Percentiles rank a stretch among this genome's conserved stretches.
Evolutionary conservation across 2,113 vertebrate species (phyloP).

Genomic region (Piaya cayana): DNA sequence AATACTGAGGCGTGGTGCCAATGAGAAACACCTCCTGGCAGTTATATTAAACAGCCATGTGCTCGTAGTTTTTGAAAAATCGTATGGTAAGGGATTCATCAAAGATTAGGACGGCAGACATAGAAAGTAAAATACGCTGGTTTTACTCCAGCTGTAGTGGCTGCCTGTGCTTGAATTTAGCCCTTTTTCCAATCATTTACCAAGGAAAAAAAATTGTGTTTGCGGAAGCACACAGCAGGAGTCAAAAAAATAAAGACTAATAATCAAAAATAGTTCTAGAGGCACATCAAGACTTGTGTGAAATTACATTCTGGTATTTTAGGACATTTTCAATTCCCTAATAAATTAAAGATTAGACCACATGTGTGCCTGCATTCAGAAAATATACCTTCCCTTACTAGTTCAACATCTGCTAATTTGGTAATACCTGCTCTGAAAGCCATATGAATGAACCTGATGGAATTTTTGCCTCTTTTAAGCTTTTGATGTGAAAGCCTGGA

Average conservation of each 20-base stretch:
- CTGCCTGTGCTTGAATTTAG: not conserved
- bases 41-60: not conserved
- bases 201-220: not conserved
- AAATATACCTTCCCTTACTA: not conserved
- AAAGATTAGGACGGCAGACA: not conserved
- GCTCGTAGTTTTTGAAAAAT: not conserved
- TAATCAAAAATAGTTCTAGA: slow-evolving; percentile 14
- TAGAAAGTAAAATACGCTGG: not conserved
- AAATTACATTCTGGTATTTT: slow-evolving; percentile 11
- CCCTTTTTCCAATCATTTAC: not conserved
- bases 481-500: not conserved
- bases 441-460: not conserved
- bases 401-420: not conserved
- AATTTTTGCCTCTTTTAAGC: not conserved
- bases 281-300: not conserved
- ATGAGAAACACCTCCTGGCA: not conserved
- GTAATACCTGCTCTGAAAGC: not conserved
- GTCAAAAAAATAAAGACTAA: not conserved
- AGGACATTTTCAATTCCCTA: not conserved
- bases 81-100: not conserved
- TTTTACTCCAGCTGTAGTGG: not conserved
- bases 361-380: not conserved
- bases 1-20: slow-evolving; percentile 4
- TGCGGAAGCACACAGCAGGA: not conserved
- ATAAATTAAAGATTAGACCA: slow-evolving; percentile 21